Percentiles rank a stretch among this genome's conserved stretches.
Evolutionary conservation across 2,888 invertebrate species (phyloP).

Genomic region (Pseudoips prasinana): DNA sequence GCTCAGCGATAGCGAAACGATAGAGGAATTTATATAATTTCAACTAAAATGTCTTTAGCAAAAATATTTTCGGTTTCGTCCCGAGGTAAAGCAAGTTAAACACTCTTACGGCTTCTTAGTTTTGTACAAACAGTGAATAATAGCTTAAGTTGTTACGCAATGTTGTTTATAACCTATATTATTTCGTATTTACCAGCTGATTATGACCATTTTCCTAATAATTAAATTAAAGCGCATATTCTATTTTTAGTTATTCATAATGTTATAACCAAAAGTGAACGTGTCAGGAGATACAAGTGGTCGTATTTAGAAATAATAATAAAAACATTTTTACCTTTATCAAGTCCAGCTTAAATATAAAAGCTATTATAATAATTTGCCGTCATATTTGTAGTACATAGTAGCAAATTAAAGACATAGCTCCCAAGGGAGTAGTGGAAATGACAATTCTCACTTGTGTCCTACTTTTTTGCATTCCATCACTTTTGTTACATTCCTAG

Average conservation of each 20-base stretch:
- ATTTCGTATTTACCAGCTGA: slow-evolving; percentile 42
- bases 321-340: neutral
- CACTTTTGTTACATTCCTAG: too few species aligned
- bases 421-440: too few species aligned
- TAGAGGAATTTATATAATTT: slow-evolving; percentile 11
- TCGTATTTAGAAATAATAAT: too few species aligned
- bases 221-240: slow-evolving; percentile 2
- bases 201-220: slow-evolving; percentile 4
- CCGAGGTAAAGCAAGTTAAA: slow-evolving; percentile 53
- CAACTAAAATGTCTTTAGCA: slow-evolving; percentile 65
- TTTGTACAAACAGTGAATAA: neutral
- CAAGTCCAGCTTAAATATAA: neutral
- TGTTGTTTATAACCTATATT: slow-evolving; percentile 63
- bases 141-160: slow-evolving; percentile 58
- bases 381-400: too few species aligned
- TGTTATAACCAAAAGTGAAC: too few species aligned
- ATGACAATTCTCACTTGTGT: too few species aligned
- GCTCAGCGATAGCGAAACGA: slow-evolving; percentile 11
- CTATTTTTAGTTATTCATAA: neutral
- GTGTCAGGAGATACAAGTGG: too few species aligned
- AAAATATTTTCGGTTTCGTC: slow-evolving; percentile 79
- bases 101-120: neutral
- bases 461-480: too few species aligned
- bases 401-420: too few species aligned
- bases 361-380: neutral